Base-by-base conservation (phyloP, 2,888 invertebrate species). In the Eurois occulta region DNA sequence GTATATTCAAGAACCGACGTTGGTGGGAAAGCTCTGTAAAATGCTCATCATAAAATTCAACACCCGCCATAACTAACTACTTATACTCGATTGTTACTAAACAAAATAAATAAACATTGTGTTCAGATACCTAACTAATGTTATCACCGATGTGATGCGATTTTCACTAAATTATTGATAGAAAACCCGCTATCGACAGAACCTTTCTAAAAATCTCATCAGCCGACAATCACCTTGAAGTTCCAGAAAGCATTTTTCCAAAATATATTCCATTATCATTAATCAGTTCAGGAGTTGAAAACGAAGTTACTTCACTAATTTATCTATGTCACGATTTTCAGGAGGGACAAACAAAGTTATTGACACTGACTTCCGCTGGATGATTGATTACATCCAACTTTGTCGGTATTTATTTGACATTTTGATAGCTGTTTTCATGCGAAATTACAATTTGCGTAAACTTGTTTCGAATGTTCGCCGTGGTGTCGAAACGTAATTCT, bases 281-380 rank as follows among this genome's bases (percentile, higher is more conserved):
- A 87, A 87, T 88, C 89, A 90, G 84, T 80, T 68, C 66, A 70
- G 32, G 68, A 84, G 76, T 77, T 72, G 75, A 84, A 78, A 88
- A 86, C 80, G 82, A 82, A 87, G 86, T 90, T 90, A 81, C 82
- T 81, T 78, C 74, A 86, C 88, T 81, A 89, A 89, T 89, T 90
- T 90, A 87, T 90, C 90, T 87, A 83, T 72, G 89, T 89, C 90
- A 86, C 70, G 79, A 86, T 81, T 88, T 85, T 81, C 83, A 81
- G 69, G 78, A 84, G 80, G 87, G 81, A 89, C 90, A 89, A 87
- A 88, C 87, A 90, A 89, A 89, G 81, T 89, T 89, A 89, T 89
- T 90, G 89, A 89, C 89, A 88, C 83, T 64, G 90, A 87, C 90
- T 89, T 85, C 77, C 84, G 78, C 38, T 58, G 18, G 73, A 90